Evolutionary conservation across 2,888 invertebrate genomes (phyloP).

Genomic region (Morpho deidamia): DNA sequence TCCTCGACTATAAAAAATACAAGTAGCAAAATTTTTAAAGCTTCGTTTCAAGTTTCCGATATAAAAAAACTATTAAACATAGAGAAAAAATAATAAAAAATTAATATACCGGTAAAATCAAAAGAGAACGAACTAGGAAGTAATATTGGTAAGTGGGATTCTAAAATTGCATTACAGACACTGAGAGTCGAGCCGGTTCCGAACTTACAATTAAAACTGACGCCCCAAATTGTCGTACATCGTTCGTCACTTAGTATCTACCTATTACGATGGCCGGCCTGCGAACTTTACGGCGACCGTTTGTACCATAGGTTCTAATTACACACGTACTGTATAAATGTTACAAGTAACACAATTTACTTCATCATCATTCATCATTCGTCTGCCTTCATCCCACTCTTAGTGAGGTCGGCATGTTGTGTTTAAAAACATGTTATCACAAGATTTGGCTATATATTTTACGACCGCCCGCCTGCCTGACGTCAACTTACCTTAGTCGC

Average conservation of each 20-base stretch:
- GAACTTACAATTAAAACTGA: slow-evolving; percentile 78
- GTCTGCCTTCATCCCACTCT: no score
- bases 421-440: no score
- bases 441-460: no score
- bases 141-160: slow-evolving; percentile 39
- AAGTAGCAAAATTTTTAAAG: no score
- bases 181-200: slow-evolving; percentile 34
- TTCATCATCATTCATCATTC: no score
- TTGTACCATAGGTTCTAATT: not conserved
- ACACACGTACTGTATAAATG: no score
- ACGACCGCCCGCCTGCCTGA: no score
- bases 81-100: not conserved
- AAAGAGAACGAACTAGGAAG: not conserved
- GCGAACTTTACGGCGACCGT: slow-evolving; percentile 6
- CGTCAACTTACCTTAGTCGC: no score
- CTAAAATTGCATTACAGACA: slow-evolving; percentile 63
- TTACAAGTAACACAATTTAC: no score
- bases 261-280: slow-evolving; percentile 17
- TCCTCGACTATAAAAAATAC: no score
- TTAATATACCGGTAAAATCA: not conserved
- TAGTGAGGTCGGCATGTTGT: no score
- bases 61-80: not conserved
- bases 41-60: not conserved
- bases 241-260: slow-evolving; percentile 70
- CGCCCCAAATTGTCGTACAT: slow-evolving; percentile 73